A percentile compares a stretch with the other conserved stretches of the same genome.
Evolutionary conservation across 2,797 vertebrate species (phyloP).

Genomic region (Hypotaenidia okinawae): DNA sequence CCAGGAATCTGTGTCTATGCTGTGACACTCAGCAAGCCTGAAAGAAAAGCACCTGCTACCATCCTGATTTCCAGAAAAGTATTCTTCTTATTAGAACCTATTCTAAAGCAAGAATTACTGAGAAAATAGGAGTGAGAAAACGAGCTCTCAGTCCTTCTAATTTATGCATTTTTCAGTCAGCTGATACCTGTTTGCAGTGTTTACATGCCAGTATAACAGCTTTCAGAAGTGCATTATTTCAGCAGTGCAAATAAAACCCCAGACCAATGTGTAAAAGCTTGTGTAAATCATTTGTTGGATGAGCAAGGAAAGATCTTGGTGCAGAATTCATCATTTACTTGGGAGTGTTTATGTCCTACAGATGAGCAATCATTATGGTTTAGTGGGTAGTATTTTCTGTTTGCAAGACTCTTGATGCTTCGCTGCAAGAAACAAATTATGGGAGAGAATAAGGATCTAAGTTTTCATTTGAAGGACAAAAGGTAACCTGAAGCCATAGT

Average conservation of each 20-base stretch:
- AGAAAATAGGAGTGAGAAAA: background rate
- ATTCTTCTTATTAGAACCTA: background rate
- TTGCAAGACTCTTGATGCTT: background rate
- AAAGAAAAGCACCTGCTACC: slow-evolving; percentile 2
- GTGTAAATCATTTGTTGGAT: background rate
- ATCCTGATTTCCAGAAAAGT: background rate
- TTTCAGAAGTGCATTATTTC: background rate
- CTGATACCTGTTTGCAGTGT: background rate
- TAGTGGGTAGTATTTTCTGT: background rate
- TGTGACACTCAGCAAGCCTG: background rate
- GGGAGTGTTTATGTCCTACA: background rate
- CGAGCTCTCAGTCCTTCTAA: background rate
- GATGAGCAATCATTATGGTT: background rate
- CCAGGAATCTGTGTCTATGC: background rate
- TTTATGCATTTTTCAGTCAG: background rate
- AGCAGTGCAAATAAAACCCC: background rate
- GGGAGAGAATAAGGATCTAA: background rate
- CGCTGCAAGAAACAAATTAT: background rate
- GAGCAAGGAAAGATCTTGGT: background rate
- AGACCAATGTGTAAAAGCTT: background rate
- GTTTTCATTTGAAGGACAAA: background rate
- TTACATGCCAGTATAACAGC: background rate
- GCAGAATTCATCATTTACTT: background rate
- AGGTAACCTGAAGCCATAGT: background rate
- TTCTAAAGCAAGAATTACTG: slow-evolving; percentile 1